phyloP scores from a whole-genome alignment of 2,113 vertebrate genomes.

The Dromas ardeola region DNA sequence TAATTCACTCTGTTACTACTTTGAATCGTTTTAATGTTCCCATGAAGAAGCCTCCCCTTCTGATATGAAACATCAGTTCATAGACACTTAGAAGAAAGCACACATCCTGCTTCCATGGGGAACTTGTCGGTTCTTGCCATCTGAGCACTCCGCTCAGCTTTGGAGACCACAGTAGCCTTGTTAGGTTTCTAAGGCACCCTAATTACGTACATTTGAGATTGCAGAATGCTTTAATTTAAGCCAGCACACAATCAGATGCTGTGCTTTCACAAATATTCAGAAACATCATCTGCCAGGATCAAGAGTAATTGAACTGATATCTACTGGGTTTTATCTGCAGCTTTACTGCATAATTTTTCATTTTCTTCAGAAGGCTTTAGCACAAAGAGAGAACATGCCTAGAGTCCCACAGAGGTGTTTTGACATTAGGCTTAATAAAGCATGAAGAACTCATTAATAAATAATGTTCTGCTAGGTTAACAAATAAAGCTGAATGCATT shows the following conservation, averaged over 20 bases:
- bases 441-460: constrained; percentile 86
- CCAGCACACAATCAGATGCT: constrained; percentile 3
- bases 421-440: constrained; percentile 85
- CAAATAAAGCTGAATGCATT: constrained; percentile 79
- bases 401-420: constrained; percentile 77
- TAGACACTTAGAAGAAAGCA: not conserved
- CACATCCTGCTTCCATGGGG: not conserved
- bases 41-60: not conserved
- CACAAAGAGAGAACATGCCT: constrained; percentile 62
- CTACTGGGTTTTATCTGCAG: constrained; percentile 58
- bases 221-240: constrained; percentile 51
- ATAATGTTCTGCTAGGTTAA: constrained; percentile 81
- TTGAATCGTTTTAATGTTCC: not conserved
- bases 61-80: not conserved
- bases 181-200: constrained; percentile 27
- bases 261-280: constrained; percentile 54
- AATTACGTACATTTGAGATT: constrained; percentile 41
- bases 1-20: not conserved
- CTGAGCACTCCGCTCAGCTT: not conserved
- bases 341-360: constrained; percentile 63
- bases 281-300: constrained; percentile 63
- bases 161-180: constrained; percentile 14
- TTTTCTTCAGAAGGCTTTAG: constrained; percentile 65
- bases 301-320: constrained; percentile 62
- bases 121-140: constrained; percentile 1